Conservation (phyloP, 2,797 vertebrate genomes). For the Cichlasoma orientale region DNA sequence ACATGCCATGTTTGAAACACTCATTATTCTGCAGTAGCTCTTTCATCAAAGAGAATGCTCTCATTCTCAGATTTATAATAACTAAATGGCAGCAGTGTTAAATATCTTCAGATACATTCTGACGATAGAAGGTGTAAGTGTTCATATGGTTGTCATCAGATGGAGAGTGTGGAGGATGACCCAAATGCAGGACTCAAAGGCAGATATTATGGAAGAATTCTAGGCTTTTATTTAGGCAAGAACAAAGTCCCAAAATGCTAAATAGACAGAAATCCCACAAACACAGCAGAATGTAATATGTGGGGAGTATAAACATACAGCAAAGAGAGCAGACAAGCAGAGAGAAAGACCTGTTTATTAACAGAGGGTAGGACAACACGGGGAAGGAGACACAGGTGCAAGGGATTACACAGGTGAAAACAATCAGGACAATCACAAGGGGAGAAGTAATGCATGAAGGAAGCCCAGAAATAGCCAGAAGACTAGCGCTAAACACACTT, state of each 20-base stretch:
- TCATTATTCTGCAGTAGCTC: constrained; percentile 1
- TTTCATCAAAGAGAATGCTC: background rate
- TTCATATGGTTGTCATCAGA: background rate
- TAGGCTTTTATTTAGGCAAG: background rate
- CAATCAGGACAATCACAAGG: background rate
- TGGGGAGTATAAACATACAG: background rate
- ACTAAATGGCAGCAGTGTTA: background rate
- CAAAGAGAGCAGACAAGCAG: background rate
- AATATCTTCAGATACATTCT: background rate
- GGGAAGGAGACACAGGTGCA: background rate
- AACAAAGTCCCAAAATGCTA: background rate
- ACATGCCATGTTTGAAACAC: background rate
- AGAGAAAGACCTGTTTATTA: too few species aligned
- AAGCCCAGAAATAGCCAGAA: background rate
- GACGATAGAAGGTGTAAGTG: background rate
- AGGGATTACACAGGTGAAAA: background rate
- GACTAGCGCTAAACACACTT: background rate
- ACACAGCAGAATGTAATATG: background rate
- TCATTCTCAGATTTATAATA: background rate
- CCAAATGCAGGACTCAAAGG: too few species aligned
- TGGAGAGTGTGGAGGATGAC: background rate
- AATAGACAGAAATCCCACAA: background rate
- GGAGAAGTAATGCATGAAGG: background rate
- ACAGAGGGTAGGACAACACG: too few species aligned
- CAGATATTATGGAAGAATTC: background rate